Evolutionary conservation across 30 jellyfish, hydroid and myxozoan genomes (phyloP).

Genomic region (Cassiopea andromeda): DNA sequence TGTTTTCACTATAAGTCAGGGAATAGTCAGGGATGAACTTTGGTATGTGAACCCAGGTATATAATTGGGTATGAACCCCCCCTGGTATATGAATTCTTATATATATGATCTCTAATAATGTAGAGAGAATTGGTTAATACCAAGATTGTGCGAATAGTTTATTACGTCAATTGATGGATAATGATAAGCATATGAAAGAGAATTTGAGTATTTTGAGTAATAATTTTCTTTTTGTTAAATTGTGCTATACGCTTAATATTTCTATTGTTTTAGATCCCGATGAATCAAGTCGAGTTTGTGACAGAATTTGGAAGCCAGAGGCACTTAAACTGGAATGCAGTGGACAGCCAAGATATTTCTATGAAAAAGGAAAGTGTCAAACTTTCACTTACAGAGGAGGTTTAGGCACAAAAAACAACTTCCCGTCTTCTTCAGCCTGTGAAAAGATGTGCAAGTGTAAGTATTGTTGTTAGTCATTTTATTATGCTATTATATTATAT

Average conservation of each 20-base stretch:
- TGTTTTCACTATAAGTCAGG: no score
- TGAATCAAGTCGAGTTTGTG: slow-evolving; percentile 74
- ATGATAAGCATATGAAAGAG: no score
- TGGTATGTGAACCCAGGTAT: no score
- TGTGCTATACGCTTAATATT: not conserved
- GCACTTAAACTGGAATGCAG: slow-evolving; percentile 46
- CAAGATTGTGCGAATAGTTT: no score
- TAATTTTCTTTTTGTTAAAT: not conserved
- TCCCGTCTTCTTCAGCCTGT: slow-evolving; percentile 50
- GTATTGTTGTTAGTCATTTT: not conserved
- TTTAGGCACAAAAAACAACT: slow-evolving; percentile 86
- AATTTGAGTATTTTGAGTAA: no score
- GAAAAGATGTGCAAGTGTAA: slow-evolving; percentile 36
- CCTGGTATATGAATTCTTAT: no score
- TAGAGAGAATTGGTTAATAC: no score
- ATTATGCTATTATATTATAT: not conserved
- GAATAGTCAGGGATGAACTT: no score
- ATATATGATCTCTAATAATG: no score
- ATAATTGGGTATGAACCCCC: no score
- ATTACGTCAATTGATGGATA: no score
- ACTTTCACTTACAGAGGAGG: slow-evolving; percentile 76
- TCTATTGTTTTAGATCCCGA: slow-evolving; percentile 37
- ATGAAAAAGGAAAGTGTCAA: slow-evolving; percentile 61
- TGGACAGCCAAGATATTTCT: slow-evolving; percentile 61
- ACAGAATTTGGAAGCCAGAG: slow-evolving; percentile 74